Evolutionary conservation across 2,113 vertebrate species (phyloP).

Genomic region (Petaurus breviceps): DNA sequence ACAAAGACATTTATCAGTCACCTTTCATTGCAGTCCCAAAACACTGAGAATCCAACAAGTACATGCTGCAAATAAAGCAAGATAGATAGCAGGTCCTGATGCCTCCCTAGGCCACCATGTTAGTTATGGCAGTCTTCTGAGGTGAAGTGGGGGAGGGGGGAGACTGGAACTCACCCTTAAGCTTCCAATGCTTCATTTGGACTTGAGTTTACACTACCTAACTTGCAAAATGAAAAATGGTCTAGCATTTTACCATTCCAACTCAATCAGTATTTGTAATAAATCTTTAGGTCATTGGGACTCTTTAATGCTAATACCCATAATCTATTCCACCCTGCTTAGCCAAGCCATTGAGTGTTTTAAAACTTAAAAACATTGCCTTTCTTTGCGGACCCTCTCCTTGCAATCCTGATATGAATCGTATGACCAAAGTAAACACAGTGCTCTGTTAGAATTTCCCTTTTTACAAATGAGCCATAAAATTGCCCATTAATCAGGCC

Average conservation of each 20-base stretch:
- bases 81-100: neutral
- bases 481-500: constrained; percentile 84
- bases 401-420: constrained; percentile 80
- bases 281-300: constrained; percentile 73
- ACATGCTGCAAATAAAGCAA: neutral
- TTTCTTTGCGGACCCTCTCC: constrained; percentile 9
- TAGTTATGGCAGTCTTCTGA: constrained; percentile 18
- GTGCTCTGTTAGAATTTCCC: constrained; percentile 82
- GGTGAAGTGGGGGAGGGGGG: constrained; percentile 30
- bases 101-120: neutral
- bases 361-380: constrained; percentile 52
- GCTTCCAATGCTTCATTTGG: constrained; percentile 58
- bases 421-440: constrained; percentile 82
- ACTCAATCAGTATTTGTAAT: constrained; percentile 70
- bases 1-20: neutral
- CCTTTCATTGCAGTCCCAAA: neutral
- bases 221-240: constrained; percentile 67
- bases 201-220: constrained; percentile 55
- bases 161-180: constrained; percentile 11
- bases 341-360: constrained; percentile 69
- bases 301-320: constrained; percentile 62
- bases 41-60: neutral
- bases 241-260: constrained; percentile 59
- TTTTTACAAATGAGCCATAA: constrained; percentile 87
- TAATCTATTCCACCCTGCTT: constrained; percentile 74